Base-by-base conservation (phyloP, 1,140 invertebrate genomes). In the Varroa destructor region DNA sequence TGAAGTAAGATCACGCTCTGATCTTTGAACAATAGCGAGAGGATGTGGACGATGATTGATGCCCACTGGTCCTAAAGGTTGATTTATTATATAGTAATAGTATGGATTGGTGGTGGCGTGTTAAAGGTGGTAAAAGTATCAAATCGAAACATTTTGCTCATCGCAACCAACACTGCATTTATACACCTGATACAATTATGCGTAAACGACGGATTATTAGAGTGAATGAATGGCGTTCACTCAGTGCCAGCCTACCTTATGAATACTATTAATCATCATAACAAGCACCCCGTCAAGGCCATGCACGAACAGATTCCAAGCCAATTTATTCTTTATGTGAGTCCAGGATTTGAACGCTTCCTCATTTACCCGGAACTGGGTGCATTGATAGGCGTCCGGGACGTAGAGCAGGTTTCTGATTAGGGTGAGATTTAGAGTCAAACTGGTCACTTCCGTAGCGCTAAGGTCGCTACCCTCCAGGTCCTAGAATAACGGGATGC, bases 251-350 rank as follows among this genome's bases (percentile, higher is more conserved):
- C 37, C 40, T 67, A 67, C 61, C 36, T 67, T 67, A 46, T 67
- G 61, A 12, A 67, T 8, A 46, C 61, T 67, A 46, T 67, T 67
- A 36, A 40, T 40, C 61, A 67, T 67, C 12, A 67, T 40, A 37
- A 67, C 40, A 2, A 67, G 61, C 12, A 67, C 61, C 8, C 61
- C 61, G n/a, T 67, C 61, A 8, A 67, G 61, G 14, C 61, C 61
- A 37, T 67, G 61, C 40, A 67, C 46, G 14, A 67, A 43, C 1
- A 67, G 61, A 67, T 67, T 67, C 61, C 61, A 67, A 67, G 61
- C 61, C 40, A 67, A 43, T 67, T 67, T 67, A 46, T 67, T 67
- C 36, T 67, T 67, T 12, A 67, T 67, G 12, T 67, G 40, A 37
- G 46, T 67, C 61, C 61, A 67, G 1, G 10, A 43, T 37, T 67